These are phyloP conservation scores for Anabas testudineus DNA, from an alignment of 2,797 vertebrate genomes.

Conservation along the genomic window DNA sequence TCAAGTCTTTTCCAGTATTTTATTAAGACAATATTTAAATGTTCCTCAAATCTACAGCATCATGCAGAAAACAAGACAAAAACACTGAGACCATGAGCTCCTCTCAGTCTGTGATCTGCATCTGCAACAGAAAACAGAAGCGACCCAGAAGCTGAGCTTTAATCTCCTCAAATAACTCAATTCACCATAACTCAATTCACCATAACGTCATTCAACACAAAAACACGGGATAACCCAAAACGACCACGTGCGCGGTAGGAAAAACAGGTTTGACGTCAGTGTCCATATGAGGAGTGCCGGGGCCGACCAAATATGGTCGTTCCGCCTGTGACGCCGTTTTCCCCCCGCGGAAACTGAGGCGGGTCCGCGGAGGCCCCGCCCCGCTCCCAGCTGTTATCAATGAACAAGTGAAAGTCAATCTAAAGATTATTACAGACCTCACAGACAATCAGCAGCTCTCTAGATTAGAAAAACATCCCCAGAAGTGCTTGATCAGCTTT, in stretches of 20 bases:
- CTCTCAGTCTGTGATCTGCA: no score
- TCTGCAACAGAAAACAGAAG: background rate
- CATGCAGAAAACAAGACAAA: no score
- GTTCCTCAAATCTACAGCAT: no score
- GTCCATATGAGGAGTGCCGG: conserved; percentile 78
- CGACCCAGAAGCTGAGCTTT: conserved; percentile 5
- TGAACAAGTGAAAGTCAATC: conserved; percentile 67
- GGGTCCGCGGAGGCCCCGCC: conserved; percentile 57
- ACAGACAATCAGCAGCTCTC: conserved; percentile 16
- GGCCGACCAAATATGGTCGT: conserved; percentile 72
- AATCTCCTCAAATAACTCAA: conserved; percentile 30
- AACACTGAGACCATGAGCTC: no score
- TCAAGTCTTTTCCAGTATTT: no score
- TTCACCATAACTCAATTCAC: conserved; percentile 31
- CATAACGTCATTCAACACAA: conserved; percentile 72
- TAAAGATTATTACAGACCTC: conserved; percentile 31
- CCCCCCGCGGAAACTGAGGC: conserved; percentile 72
- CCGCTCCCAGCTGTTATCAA: conserved; percentile 69
- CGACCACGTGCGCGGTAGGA: conserved; percentile 74
- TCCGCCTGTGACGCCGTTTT: conserved; percentile 72
- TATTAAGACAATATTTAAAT: no score
- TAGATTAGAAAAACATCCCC: background rate
- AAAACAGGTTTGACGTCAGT: conserved; percentile 62
- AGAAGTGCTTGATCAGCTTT: background rate
- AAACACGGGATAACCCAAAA: conserved; percentile 77